Conservation (phyloP, 2,797 vertebrate species). For the Natrix natrix region DNA sequence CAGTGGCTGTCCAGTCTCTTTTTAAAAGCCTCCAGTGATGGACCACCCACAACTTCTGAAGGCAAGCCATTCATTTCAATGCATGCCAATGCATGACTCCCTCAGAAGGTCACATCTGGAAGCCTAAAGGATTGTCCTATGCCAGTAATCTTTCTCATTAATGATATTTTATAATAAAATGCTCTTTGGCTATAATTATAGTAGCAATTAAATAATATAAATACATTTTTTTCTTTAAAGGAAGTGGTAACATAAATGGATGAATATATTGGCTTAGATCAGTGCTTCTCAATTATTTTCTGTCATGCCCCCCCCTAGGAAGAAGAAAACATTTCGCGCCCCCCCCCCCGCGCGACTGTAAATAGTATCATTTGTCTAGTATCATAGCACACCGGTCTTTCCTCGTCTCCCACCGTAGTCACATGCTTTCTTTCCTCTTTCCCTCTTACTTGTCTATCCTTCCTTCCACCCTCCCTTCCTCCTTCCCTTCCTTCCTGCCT, state of each 20-base stretch:
- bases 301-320: too few species aligned
- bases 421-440: too few species aligned
- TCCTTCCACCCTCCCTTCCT: too few species aligned
- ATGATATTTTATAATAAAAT: not conserved
- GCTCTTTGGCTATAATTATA: not conserved
- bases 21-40: not conserved
- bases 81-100: slow-evolving; percentile 7
- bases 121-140: slow-evolving; percentile 29
- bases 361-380: too few species aligned
- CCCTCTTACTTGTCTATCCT: too few species aligned
- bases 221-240: slow-evolving; percentile 7
- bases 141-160: slow-evolving; percentile 14
- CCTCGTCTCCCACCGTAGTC: too few species aligned
- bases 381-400: too few species aligned
- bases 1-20: not conserved
- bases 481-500: too few species aligned
- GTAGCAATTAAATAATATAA: slow-evolving; percentile 13
- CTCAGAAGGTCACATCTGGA: slow-evolving; percentile 27
- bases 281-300: too few species aligned
- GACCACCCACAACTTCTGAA: not conserved
- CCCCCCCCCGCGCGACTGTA: too few species aligned
- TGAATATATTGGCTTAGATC: slow-evolving; percentile 24
- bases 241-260: slow-evolving; percentile 1
- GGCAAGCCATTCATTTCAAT: not conserved
- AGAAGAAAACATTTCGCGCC: too few species aligned